These are phyloP conservation scores for Carpatolechia fugitivella DNA, from an alignment of 2,888 invertebrate species.

Conservation along the genomic window DNA sequence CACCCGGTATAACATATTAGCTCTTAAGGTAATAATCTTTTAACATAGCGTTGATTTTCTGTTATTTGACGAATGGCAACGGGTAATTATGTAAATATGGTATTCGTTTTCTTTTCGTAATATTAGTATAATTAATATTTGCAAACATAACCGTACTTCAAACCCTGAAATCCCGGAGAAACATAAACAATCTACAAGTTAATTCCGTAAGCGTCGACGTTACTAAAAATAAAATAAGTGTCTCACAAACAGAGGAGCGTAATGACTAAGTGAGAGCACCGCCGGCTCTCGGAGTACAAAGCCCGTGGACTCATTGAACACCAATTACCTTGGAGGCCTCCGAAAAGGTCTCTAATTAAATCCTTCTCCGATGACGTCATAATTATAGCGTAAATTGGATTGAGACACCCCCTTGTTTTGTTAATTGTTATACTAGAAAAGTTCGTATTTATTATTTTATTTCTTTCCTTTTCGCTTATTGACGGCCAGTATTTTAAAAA, in stretches of 20 bases:
- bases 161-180: too few relatives aligned
- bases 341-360: slow-evolving; percentile 77
- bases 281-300: slow-evolving; percentile 68
- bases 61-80: too few relatives aligned
- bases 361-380: slow-evolving; percentile 78
- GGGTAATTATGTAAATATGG: too few relatives aligned
- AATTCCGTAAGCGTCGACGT: not conserved
- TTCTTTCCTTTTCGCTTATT: slow-evolving; percentile 1
- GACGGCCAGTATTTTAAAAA: not conserved
- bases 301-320: slow-evolving; percentile 68
- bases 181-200: not conserved
- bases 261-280: slow-evolving; percentile 61
- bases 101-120: too few relatives aligned
- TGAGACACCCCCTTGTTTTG: slow-evolving; percentile 69
- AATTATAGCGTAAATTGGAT: slow-evolving; percentile 75
- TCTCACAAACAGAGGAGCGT: slow-evolving; percentile 35
- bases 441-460: slow-evolving; percentile 54
- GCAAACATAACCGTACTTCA: too few relatives aligned
- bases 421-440: slow-evolving; percentile 69
- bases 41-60: too few relatives aligned
- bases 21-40: too few relatives aligned
- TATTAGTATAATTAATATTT: too few relatives aligned
- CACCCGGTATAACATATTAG: too few relatives aligned
- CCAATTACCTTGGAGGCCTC: slow-evolving; percentile 74
- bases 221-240: not conserved